A percentile compares a stretch with the other conserved stretches of the same genome.
Conservation (phyloP, 2,888 invertebrate genomes). For the Amiota communis region DNA sequence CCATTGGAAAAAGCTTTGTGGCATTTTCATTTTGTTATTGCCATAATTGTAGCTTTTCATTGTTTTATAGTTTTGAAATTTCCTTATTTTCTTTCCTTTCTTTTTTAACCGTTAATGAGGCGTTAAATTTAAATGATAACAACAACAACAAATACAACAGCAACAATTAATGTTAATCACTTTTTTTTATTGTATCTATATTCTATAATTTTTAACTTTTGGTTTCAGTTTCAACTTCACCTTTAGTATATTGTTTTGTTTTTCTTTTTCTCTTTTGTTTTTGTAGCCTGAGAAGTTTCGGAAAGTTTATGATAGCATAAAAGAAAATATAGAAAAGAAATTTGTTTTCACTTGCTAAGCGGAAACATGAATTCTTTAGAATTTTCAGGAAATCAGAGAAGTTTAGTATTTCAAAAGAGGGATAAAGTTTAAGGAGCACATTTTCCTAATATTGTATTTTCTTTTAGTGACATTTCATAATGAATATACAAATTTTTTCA, state of each 20-base stretch:
- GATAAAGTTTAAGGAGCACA: too few species aligned
- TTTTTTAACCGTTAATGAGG: slow-evolving; percentile 57
- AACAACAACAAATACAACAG: slow-evolving; percentile 66
- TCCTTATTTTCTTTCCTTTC: slow-evolving; percentile 27
- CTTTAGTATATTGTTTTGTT: neutral
- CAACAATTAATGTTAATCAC: slow-evolving; percentile 66
- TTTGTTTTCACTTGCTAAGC: too few species aligned
- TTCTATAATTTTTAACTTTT: slow-evolving; percentile 39
- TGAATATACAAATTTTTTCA: too few species aligned
- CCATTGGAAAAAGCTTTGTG: slow-evolving; percentile 4
- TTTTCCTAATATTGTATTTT: too few species aligned
- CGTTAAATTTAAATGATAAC: slow-evolving; percentile 65
- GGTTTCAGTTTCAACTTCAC: neutral
- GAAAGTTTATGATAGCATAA: neutral
- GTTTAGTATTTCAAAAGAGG: too few species aligned
- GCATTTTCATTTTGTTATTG: neutral
- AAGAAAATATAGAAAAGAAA: neutral
- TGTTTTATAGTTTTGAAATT: neutral
- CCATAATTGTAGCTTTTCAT: slow-evolving; percentile 15
- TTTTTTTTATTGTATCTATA: slow-evolving; percentile 51
- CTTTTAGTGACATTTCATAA: too few species aligned
- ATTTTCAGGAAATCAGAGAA: too few species aligned
- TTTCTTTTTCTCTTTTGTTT: neutral
- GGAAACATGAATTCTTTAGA: too few species aligned
- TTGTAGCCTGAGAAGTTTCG: too few species aligned